These are phyloP conservation scores for Buathra laborator DNA, from an alignment of 2,888 invertebrate species.

Conservation along the genomic window DNA sequence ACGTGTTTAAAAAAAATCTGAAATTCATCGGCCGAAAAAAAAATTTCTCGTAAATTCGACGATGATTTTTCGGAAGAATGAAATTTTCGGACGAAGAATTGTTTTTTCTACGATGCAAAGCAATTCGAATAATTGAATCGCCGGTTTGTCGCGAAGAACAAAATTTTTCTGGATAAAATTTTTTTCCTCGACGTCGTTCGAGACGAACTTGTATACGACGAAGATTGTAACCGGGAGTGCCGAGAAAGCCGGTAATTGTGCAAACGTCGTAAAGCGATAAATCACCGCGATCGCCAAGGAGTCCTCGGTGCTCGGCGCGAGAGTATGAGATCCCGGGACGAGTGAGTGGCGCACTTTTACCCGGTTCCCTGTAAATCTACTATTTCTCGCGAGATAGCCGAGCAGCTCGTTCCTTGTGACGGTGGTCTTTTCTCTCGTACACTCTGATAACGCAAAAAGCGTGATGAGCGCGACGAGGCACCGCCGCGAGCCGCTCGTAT, in stretches of 20 bases:
- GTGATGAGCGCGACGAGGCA: slow-evolving; percentile 29
- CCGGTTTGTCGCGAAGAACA: not conserved
- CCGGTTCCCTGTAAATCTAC: slow-evolving; percentile 79
- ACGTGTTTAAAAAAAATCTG: not conserved
- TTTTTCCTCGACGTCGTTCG: slow-evolving; percentile 30
- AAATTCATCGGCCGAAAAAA: not conserved
- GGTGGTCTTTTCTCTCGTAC: slow-evolving; percentile 49
- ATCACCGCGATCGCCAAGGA: slow-evolving; percentile 62
- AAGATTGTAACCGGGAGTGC: slow-evolving; percentile 41
- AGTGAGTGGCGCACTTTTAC: slow-evolving; percentile 70
- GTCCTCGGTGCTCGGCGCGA: slow-evolving; percentile 25
- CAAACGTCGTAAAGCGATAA: slow-evolving; percentile 65
- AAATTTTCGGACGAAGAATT: too few relatives aligned
- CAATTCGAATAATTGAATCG: slow-evolving; percentile 3
- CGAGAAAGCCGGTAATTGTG: slow-evolving; percentile 67
- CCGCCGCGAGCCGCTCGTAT: slow-evolving; percentile 35
- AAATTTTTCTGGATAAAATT: slow-evolving; percentile 25
- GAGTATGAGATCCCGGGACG: slow-evolving; percentile 72
- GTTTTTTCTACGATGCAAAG: not conserved
- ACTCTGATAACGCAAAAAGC: slow-evolving; percentile 54
- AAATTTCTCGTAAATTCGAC: too few relatives aligned
- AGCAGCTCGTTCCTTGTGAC: slow-evolving; percentile 26
- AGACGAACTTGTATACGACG: slow-evolving; percentile 35
- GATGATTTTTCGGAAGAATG: too few relatives aligned
- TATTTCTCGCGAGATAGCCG: slow-evolving; percentile 73